phyloP scores from a whole-genome alignment of 2,797 vertebrate species.

The Pteronotus mesoamericanus region DNA sequence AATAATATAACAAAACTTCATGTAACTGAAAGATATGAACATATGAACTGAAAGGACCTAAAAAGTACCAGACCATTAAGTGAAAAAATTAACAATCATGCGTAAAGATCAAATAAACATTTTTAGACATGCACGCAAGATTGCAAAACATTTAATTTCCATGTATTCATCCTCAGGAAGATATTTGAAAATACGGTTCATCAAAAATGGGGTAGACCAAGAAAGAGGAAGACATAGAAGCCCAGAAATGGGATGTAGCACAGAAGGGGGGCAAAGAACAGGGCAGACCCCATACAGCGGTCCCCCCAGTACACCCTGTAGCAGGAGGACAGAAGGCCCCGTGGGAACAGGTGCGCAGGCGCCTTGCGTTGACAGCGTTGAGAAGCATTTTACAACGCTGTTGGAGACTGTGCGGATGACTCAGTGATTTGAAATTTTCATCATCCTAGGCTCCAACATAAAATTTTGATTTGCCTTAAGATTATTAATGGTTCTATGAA shows the following conservation, averaged over 20 bases:
- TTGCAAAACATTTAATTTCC: background rate
- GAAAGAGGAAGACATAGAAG: background rate
- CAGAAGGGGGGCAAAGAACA: background rate
- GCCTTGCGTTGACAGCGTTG: background rate
- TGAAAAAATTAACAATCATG: background rate
- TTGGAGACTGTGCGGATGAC: background rate
- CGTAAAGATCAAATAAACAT: background rate
- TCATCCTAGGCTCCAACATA: background rate
- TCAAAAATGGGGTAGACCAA: background rate
- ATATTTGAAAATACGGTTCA: constrained; percentile 23
- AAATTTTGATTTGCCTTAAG: background rate
- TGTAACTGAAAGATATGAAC: background rate
- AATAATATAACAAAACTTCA: background rate
- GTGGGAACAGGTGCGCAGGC: background rate
- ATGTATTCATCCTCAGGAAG: background rate
- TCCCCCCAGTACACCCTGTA: background rate
- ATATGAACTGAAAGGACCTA: background rate
- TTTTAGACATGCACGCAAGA: background rate
- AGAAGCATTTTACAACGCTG: background rate
- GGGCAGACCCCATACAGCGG: background rate
- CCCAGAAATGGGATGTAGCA: background rate
- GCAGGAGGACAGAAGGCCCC: background rate
- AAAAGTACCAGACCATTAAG: background rate
- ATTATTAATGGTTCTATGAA: background rate
- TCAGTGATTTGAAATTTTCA: background rate